phyloP scores from a whole-genome alignment of 2,797 vertebrate genomes.

The Cyprinella venusta region DNA sequence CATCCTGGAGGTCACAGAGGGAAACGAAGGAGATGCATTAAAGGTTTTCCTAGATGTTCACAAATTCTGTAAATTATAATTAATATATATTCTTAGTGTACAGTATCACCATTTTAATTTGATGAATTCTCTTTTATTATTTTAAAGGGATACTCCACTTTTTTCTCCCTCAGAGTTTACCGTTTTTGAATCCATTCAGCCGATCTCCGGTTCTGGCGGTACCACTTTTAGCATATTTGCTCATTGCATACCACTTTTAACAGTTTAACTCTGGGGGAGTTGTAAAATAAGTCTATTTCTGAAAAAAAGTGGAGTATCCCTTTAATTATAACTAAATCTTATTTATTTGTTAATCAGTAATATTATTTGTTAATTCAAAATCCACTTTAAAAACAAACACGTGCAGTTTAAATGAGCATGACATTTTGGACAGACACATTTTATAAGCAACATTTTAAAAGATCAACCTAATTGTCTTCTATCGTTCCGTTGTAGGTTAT shows the following conservation, averaged over 20 bases:
- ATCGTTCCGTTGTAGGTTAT: slow-evolving; percentile 83
- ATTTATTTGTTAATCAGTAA: neutral
- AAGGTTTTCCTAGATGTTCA: slow-evolving; percentile 78
- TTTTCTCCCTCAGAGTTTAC: too few species aligned
- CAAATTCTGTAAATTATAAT: neutral
- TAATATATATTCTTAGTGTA: too few species aligned
- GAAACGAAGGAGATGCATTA: slow-evolving; percentile 93
- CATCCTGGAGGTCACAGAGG: slow-evolving; percentile 96
- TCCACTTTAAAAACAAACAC: neutral
- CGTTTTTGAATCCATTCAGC: too few species aligned
- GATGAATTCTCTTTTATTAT: neutral
- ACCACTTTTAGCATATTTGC: too few species aligned
- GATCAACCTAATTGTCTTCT: neutral
- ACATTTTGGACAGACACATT: neutral
- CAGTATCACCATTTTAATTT: neutral
- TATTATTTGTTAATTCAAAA: neutral
- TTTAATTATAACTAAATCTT: neutral
- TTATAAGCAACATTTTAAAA: neutral
- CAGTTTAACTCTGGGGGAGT: too few species aligned
- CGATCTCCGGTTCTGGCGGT: too few species aligned
- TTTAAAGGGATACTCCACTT: neutral
- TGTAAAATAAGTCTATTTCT: too few species aligned
- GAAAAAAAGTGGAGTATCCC: too few species aligned
- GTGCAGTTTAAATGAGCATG: neutral
- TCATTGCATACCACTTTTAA: too few species aligned